Percentiles rank a stretch among this genome's conserved stretches.
phyloP scores from a whole-genome alignment of 2,888 invertebrate genomes.

The Argyra leucocephala region DNA sequence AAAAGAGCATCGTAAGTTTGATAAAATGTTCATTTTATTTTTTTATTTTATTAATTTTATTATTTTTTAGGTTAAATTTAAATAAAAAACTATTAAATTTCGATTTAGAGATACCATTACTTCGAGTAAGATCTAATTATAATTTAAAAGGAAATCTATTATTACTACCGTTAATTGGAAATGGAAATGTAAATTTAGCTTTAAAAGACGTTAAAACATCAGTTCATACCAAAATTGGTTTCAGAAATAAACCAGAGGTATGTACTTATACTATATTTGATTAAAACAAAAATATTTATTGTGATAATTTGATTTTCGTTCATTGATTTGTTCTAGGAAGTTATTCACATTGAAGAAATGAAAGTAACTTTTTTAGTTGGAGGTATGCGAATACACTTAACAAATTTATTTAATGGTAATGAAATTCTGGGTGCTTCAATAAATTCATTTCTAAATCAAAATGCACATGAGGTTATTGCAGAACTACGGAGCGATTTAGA shows the following conservation, averaged over 20 bases:
- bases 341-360: slow-evolving; percentile 48
- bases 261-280: not conserved
- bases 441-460: slow-evolving; percentile 51
- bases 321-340: slow-evolving; percentile 35
- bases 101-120: slow-evolving; percentile 47
- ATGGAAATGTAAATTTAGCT: slow-evolving; percentile 48
- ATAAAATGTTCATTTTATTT: slow-evolving; percentile 9
- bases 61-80: slow-evolving; percentile 44
- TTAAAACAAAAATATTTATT: too few relatives aligned
- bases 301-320: not conserved
- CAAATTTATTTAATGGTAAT: slow-evolving; percentile 55
- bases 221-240: slow-evolving; percentile 45
- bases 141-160: slow-evolving; percentile 52
- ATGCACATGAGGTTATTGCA: slow-evolving; percentile 50
- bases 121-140: slow-evolving; percentile 50
- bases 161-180: slow-evolving; percentile 49
- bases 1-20: slow-evolving; percentile 34
- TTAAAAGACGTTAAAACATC: slow-evolving; percentile 48
- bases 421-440: slow-evolving; percentile 51
- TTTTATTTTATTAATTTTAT: slow-evolving; percentile 10
- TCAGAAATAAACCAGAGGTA: slow-evolving; percentile 42
- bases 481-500: slow-evolving; percentile 50
- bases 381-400: slow-evolving; percentile 47
- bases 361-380: slow-evolving; percentile 49
- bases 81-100: slow-evolving; percentile 47